phyloP scores from a whole-genome alignment of 2,888 invertebrate species.

The Pogonocherus hispidulus region DNA sequence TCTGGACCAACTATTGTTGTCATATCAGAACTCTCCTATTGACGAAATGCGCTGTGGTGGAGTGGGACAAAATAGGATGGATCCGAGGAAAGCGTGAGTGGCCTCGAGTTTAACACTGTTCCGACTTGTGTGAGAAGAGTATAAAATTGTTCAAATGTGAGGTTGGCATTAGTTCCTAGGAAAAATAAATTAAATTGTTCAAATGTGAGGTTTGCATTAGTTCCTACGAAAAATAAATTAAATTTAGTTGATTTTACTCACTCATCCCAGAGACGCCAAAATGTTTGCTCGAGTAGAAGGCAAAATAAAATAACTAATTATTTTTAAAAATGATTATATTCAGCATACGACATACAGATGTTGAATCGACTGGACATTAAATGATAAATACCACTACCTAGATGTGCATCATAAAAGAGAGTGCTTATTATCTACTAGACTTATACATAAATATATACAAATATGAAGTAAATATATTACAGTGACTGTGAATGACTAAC shows the following conservation, averaged over 20 bases:
- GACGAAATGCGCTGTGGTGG: constrained; percentile 24
- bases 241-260: background rate
- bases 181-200: too few relatives aligned
- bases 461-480: too few relatives aligned
- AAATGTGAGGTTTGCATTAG: too few relatives aligned
- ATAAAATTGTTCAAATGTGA: constrained; percentile 19
- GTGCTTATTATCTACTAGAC: too few relatives aligned
- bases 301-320: too few relatives aligned
- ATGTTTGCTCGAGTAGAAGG: too few relatives aligned
- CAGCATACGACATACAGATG: too few relatives aligned
- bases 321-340: too few relatives aligned
- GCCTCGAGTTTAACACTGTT: constrained; percentile 5
- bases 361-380: background rate
- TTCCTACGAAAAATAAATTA: background rate
- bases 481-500: constrained; percentile 7
- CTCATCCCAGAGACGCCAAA: constrained; percentile 13
- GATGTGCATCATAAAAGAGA: too few relatives aligned
- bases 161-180: background rate
- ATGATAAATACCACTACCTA: too few relatives aligned
- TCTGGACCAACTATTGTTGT: constrained; percentile 7
- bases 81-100: constrained; percentile 1
- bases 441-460: too few relatives aligned
- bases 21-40: constrained; percentile 16
- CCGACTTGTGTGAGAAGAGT: constrained; percentile 1
- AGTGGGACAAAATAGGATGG: constrained; percentile 15